These are phyloP conservation scores for Platichthys flesus DNA, from an alignment of 2,113 vertebrate species.

Conservation along the genomic window DNA sequence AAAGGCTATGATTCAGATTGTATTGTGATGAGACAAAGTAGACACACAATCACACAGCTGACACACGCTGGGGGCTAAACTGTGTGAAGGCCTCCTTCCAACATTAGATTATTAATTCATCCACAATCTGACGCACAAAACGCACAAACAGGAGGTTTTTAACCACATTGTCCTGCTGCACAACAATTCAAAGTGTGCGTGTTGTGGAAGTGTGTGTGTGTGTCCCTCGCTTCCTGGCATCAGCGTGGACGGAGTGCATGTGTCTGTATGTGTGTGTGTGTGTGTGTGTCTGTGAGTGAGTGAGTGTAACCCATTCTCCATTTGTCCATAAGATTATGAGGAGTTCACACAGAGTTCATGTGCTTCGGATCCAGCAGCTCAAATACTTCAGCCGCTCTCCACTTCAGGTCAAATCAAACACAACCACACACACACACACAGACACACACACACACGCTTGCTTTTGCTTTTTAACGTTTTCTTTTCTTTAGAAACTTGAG, in stretches of 20 bases:
- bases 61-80: constrained; percentile 2
- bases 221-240: background rate
- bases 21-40: background rate
- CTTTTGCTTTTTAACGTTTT: background rate
- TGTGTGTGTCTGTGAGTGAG: constrained; percentile 33
- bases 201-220: constrained; percentile 9
- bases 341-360: constrained; percentile 86
- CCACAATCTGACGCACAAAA: constrained; percentile 8
- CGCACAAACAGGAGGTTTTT: background rate
- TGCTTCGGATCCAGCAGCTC: constrained; percentile 64
- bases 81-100: background rate
- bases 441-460: background rate
- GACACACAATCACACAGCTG: constrained; percentile 12
- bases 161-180: background rate
- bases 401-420: constrained; percentile 50
- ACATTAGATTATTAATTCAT: constrained; percentile 10
- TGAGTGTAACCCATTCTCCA: constrained; percentile 73
- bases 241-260: background rate
- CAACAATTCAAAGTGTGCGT: constrained; percentile 15
- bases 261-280: constrained; percentile 9
- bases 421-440: background rate
- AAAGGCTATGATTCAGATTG: too few species aligned
- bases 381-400: constrained; percentile 61
- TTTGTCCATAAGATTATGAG: constrained; percentile 83
- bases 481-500: background rate